Base-by-base conservation (phyloP, 2,797 vertebrate species). In the Falco berigora region DNA sequence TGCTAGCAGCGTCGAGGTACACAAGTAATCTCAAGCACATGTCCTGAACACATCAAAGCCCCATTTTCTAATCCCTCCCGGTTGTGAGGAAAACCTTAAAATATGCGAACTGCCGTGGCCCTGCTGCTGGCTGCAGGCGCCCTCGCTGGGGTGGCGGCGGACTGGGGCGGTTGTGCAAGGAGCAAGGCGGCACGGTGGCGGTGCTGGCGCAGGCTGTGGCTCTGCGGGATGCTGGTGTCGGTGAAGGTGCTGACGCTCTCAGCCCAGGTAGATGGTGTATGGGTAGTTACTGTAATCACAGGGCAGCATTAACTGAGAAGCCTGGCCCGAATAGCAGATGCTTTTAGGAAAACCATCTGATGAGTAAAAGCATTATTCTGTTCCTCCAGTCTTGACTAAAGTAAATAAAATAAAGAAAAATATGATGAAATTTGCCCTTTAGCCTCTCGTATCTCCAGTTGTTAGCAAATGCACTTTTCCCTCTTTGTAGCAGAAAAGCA, bases 71-170 rank as follows among this genome's bases (percentile, higher is more conserved):
- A 94, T 94, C 71, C 80, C 55, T 96, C 49, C 46, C 0, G 2
- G 66, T 93, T 80, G 86, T 88, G 82, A 95, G 90, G 88, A 77
- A 92, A 96, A 93, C 66, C 49, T 90, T 86, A 78, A 95, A 94
- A 47, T 84, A 86, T 27, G 86, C 59, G 83, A 88, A 66, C 66
- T 75, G 34, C 27, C 46, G 24, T 8, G 71, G 79, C 38, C 53
- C 23, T n/a, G 8, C 30, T 34, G 34, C 42, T 71, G 49, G 42
- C 40, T 90, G 42, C 52, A 27, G 7, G 79, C 80, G 27, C n/a
- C n/a, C n/a, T 27, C 0, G 10, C 4, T 36, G 62, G 46, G 49
- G 42, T 24, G 55, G 46, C 64, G 52, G 49, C 78, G 59, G 46
- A 18, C 25, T 58, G 44, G 36, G 49, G 58, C 64, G 44, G 12